Conservation (phyloP, 2,797 vertebrate species). For the Allochrocebus solatus region DNA sequence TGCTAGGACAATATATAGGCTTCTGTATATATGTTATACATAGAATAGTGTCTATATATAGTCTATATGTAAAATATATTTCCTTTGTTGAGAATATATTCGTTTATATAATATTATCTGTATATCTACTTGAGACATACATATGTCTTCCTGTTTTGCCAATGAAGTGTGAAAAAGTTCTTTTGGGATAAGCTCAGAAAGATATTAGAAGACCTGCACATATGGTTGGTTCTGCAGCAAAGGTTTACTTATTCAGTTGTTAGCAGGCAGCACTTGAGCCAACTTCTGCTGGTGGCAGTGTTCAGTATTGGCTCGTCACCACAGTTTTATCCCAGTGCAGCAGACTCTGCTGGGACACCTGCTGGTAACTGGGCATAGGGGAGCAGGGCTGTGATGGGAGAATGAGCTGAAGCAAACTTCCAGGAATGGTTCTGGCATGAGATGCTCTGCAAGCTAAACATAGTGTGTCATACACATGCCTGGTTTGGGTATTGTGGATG, state of each 20-base stretch:
- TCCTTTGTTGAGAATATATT: neutral
- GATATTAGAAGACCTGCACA: neutral
- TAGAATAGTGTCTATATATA: no score
- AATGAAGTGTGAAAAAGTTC: neutral
- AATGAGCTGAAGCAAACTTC: accelerated
- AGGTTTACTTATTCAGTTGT: no score
- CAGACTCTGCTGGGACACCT: neutral
- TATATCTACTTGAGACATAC: neutral
- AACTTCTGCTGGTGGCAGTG: neutral
- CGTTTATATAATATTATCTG: neutral
- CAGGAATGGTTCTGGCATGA: neutral
- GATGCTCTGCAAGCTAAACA: no score
- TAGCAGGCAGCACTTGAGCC: neutral
- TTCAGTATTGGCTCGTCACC: neutral
- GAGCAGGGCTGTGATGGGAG: no score
- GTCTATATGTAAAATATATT: no score
- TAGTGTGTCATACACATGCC: accelerated
- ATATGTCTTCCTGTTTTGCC: neutral
- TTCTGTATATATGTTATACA: no score
- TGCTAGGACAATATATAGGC: no score
- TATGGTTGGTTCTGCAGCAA: neutral
- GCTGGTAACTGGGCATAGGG: neutral
- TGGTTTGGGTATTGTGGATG: neutral
- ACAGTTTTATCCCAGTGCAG: neutral
- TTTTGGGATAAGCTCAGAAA: neutral